Evolutionary conservation across 2,113 vertebrate genomes (phyloP).

Genomic region (Saccopteryx leptura): DNA sequence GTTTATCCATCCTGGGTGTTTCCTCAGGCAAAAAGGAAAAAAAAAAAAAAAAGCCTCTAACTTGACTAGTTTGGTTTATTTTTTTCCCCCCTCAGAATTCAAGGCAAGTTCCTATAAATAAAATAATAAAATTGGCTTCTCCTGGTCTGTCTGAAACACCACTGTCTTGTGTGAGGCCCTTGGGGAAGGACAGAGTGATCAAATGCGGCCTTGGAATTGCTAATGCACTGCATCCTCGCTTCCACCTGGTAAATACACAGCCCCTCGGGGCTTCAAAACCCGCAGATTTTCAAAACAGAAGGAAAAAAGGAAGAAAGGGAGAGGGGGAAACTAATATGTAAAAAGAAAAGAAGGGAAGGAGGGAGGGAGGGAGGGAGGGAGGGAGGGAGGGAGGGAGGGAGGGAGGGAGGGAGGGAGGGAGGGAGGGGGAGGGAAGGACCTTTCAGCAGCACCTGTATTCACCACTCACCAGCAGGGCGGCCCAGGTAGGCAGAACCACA

Average conservation of each 20-base stretch:
- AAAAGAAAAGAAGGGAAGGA: accelerated
- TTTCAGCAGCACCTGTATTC: not conserved
- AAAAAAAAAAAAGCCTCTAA: not conserved
- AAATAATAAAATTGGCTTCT: constrained; percentile 60
- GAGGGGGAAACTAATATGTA: not conserved
- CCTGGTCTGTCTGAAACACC: constrained; percentile 47
- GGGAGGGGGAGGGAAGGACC: accelerated
- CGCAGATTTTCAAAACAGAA: constrained; percentile 27
- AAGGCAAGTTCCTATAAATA: constrained; percentile 58
- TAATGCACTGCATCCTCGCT: constrained; percentile 30
- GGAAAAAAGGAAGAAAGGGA: not conserved
- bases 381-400: accelerated
- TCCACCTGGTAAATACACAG: constrained; percentile 15
- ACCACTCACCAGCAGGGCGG: not conserved
- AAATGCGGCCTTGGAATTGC: constrained; percentile 57
- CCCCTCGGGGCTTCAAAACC: not conserved
- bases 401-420: accelerated
- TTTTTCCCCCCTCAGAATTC: constrained; percentile 69
- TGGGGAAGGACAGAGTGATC: constrained; percentile 66
- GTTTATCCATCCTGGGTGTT: not conserved
- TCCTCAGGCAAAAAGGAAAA: not conserved
- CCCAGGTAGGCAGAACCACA: not conserved
- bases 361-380: accelerated
- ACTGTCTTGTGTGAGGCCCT: not conserved
- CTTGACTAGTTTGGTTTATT: constrained; percentile 49